A percentile compares a stretch with the other conserved stretches of the same genome.
phyloP scores from a whole-genome alignment of 1,140 invertebrate species.

The Macrostomum lignano region DNA sequence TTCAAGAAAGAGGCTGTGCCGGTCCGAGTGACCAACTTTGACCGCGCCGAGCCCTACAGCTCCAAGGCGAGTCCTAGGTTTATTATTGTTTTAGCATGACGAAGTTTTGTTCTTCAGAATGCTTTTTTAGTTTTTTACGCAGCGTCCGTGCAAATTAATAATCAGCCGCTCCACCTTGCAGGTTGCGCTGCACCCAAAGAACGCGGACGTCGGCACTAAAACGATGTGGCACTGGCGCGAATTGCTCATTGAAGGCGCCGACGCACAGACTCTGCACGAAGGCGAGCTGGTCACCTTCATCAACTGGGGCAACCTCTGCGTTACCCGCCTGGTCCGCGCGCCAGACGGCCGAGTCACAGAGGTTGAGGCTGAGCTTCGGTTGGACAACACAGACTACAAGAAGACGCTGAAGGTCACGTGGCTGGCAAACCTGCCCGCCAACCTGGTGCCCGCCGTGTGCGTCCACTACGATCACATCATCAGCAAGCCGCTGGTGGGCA shows the following conservation, averaged over 20 bases:
- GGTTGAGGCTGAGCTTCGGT: background rate
- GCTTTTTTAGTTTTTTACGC: too few relatives aligned
- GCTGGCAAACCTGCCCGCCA: constrained; percentile 37
- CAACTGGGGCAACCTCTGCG: constrained; percentile 82
- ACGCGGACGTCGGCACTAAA: constrained; percentile 54
- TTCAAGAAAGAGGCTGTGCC: constrained; percentile 35
- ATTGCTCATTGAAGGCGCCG: constrained; percentile 56
- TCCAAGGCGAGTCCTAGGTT: too few relatives aligned
- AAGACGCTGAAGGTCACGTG: constrained; percentile 76
- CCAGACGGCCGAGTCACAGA: background rate
- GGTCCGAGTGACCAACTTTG: constrained; percentile 43
- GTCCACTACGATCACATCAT: constrained; percentile 89
- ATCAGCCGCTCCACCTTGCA: too few relatives aligned
- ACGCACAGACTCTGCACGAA: constrained; percentile 53
- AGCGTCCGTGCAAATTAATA: too few relatives aligned
- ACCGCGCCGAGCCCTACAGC: too few relatives aligned
- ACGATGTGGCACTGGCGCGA: constrained; percentile 41
- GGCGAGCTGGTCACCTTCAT: constrained; percentile 85
- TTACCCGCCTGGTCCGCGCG: constrained; percentile 47
- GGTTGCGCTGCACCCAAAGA: constrained; percentile 31
- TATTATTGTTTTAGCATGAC: too few relatives aligned
- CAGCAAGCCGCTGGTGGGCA: constrained; percentile 58
- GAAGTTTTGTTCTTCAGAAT: too few relatives aligned
- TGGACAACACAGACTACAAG: constrained; percentile 27
- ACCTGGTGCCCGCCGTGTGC: constrained; percentile 45